Percentiles rank a stretch among this genome's conserved stretches.
phyloP scores from a whole-genome alignment of 1,140 invertebrate species.

The Alviniconcha marisindica region DNA sequence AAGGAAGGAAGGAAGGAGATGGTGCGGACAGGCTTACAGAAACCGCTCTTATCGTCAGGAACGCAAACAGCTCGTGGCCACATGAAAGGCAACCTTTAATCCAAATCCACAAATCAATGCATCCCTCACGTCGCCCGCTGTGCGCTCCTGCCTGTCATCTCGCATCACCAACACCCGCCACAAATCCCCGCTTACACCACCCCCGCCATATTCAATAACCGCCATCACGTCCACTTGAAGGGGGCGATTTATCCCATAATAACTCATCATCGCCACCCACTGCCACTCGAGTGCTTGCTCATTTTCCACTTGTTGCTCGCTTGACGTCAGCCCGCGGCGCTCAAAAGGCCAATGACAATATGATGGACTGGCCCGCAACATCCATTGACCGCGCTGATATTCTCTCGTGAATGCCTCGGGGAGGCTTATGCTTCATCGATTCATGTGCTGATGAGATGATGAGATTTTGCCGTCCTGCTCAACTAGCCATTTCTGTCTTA shows the following conservation, averaged over 20 bases:
- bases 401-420: background rate
- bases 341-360: background rate
- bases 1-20: no score
- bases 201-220: conserved; percentile 8
- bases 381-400: background rate
- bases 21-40: no score
- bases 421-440: background rate
- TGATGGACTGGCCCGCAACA: background rate
- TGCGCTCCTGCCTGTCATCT: background rate
- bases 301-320: background rate
- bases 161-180: background rate
- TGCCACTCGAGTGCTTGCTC: background rate
- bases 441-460: background rate
- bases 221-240: background rate
- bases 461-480: background rate
- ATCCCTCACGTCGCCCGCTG: background rate
- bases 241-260: background rate
- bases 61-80: no score
- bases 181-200: background rate
- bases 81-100: no score
- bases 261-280: background rate
- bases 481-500: no score
- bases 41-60: no score
- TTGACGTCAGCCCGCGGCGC: background rate
- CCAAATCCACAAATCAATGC: no score